Conservation (phyloP, 2,888 invertebrate species). For the Carpatolechia fugitivella region DNA sequence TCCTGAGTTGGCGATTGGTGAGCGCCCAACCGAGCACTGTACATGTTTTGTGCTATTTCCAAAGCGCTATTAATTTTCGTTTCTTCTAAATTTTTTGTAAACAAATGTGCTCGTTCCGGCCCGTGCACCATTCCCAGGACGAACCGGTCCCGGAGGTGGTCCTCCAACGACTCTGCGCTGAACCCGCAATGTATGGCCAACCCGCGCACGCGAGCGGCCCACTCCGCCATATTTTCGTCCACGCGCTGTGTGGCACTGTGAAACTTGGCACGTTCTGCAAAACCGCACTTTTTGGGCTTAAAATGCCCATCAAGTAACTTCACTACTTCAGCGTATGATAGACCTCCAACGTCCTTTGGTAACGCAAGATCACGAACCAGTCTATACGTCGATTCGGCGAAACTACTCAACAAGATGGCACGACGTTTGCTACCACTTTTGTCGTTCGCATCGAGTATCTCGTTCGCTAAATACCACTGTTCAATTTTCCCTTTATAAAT, state of each 20-base stretch:
- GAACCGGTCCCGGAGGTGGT: background rate
- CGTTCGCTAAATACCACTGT: constrained; percentile 1
- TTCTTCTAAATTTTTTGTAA: background rate
- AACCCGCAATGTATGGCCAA: background rate
- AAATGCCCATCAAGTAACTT: constrained; percentile 5
- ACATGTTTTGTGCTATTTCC: background rate
- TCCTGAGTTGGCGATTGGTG: background rate
- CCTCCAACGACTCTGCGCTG: background rate
- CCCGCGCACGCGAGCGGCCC: background rate
- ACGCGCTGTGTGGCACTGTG: background rate
- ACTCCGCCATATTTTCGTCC: background rate
- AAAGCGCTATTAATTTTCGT: background rate
- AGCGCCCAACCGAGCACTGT: background rate
- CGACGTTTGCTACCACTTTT: background rate
- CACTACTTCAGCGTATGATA: background rate
- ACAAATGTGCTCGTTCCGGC: background rate
- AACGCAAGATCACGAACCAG: constrained; percentile 5
- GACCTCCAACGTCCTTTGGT: background rate
- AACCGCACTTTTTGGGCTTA: no score
- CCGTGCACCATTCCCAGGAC: background rate
- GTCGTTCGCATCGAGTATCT: background rate
- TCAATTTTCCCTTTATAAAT: no score
- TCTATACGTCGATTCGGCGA: background rate
- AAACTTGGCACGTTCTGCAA: no score
- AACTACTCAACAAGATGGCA: constrained; percentile 1